These are phyloP conservation scores for Trachelus iudaicus DNA, from an alignment of 2,888 invertebrate species.

Conservation along the genomic window DNA sequence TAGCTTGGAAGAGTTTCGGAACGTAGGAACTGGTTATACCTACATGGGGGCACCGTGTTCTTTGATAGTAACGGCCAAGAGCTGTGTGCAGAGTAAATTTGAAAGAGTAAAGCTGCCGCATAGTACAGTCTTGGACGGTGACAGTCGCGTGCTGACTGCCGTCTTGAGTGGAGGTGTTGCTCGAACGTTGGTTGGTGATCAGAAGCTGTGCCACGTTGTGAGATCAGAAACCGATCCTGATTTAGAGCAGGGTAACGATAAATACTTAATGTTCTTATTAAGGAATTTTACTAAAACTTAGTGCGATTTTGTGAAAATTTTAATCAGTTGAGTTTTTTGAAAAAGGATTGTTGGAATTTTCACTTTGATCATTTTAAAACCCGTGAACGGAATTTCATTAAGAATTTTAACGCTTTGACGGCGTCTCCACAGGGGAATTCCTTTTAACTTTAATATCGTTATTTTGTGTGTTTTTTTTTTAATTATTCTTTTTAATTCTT, in stretches of 20 bases:
- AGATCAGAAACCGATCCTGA: background rate
- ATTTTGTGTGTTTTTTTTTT: background rate
- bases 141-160: slow-evolving; percentile 45
- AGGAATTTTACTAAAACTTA: background rate
- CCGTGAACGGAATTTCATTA: background rate
- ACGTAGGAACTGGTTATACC: background rate
- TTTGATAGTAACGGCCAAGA: background rate
- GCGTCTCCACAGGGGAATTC: background rate
- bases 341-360: background rate
- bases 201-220: background rate
- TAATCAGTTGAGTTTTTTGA: background rate
- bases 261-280: background rate
- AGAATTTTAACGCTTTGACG: background rate
- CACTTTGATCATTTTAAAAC: background rate
- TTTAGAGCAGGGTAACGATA: background rate
- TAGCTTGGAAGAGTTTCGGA: background rate
- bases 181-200: background rate
- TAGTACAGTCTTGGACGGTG: slow-evolving; percentile 8
- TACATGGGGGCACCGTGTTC: background rate
- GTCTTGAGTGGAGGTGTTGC: slow-evolving; percentile 31
- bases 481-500: background rate
- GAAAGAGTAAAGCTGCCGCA: background rate
- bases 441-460: background rate
- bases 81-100: background rate
- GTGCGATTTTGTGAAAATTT: background rate